Conservation (phyloP, 2,113 vertebrate species). For the Nycticryphes semicollaris region DNA sequence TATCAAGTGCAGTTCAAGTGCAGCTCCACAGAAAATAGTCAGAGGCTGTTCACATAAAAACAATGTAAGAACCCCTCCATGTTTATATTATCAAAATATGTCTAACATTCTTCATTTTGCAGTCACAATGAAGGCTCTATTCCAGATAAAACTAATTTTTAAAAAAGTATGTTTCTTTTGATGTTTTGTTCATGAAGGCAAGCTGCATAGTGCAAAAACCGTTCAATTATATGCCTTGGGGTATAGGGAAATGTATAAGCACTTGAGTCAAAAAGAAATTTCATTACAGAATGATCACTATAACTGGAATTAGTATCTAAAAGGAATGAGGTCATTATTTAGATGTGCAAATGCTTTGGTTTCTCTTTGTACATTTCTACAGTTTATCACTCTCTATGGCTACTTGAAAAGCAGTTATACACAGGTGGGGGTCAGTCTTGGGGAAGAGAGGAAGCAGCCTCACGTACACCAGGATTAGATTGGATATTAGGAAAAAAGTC, state of each 20-base stretch:
- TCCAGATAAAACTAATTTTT: not conserved
- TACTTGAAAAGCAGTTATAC: too few species aligned
- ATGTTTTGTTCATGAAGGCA: not conserved
- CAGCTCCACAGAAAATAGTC: not conserved
- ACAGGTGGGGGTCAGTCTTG: too few species aligned
- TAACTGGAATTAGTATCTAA: not conserved
- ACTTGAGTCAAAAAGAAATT: not conserved
- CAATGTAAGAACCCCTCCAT: not conserved
- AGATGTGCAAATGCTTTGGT: not conserved
- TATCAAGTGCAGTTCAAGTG: not conserved
- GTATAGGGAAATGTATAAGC: not conserved
- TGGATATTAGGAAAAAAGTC: too few species aligned
- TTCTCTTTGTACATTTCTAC: too few species aligned
- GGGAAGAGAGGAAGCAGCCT: too few species aligned
- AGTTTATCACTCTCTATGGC: too few species aligned
- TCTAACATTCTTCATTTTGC: not conserved
- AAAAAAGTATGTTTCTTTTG: not conserved
- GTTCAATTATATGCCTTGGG: not conserved
- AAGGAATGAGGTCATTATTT: not conserved
- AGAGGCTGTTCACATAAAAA: not conserved
- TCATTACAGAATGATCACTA: not conserved
- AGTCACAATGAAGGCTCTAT: not conserved
- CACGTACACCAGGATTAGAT: too few species aligned
- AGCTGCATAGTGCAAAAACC: not conserved
- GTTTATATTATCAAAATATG: not conserved